Evolutionary conservation across 2,888 invertebrate species (phyloP), one percentile per base, ranked within the genome.

Genomic region (Melanostoma mellinum): DNA sequence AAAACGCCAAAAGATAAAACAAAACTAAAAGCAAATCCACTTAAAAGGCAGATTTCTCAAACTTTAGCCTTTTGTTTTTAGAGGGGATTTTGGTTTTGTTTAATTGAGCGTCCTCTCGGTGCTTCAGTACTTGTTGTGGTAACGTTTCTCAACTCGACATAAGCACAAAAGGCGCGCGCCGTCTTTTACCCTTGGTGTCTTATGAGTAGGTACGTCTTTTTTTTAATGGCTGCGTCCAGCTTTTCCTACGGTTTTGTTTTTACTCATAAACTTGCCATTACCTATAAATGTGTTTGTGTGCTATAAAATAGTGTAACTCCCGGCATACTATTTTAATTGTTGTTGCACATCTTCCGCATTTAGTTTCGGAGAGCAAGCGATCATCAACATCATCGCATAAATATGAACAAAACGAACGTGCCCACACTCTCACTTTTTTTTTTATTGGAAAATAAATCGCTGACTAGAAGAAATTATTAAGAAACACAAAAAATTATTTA

Each of bases 311-410:
- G 20, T 20, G 20, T 9, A 56, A 50, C 42, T 65, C 44, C 36
- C 53, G 32, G 53, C 44, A 9, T 55, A 50, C 75, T 44, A 48
- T 58, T 44, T 67, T 76, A 77, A 72, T 76, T 81, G 60, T 71
- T 76, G 61, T 76, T 75, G 67, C 60, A 76, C 71, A 65, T 81
- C 81, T 60, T 65, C 50, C 42, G 46, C 63, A 75, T 42, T 33
- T 36, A 20, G 20, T 20, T 20, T 20, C 20, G 1, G 20, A 20
- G 20, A 20, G 20, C 20, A 20, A 20, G 20, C 20, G 30, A 40
- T 36, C 48, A 50, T 20, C 35, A 46, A 8, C 40, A 46, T 9
- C 10, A 32, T 20, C 68, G 20, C 33, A 3, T 10, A 6, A 32
- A 30, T 48, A 56, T 55, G 35, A 65, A 48, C 63, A 65, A 4